Evolutionary conservation across 2,888 invertebrate genomes (phyloP), one percentile per base, ranked within the genome.

Genomic region (Andrena minutula): DNA sequence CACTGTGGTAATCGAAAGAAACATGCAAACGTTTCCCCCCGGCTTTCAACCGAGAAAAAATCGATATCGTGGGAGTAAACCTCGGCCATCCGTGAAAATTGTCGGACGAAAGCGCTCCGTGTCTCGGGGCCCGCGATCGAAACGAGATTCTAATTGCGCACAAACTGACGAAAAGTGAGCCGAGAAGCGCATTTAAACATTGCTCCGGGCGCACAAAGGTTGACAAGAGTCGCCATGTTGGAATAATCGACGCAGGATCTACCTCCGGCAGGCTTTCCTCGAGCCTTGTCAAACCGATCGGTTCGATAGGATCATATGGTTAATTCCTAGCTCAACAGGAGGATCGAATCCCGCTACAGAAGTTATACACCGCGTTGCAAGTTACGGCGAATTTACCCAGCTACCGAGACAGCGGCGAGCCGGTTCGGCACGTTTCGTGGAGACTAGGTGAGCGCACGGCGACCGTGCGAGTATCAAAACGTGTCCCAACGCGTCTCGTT

Each of bases 181-280:
- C 20, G 26, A 58, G 53, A 74, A n/a, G 51, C 28, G 23, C 49
- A 60, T 74, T 74, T 74, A 79, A 82, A 84, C 35, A 65, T 72
- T 66, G 23, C 28, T 71, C 8, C 16, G 75, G 8, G 47, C 72
- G 76, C 75, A 72, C 75, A 68, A 79, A 84, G 80, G 80, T 80
- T 86, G 86, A 88, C 85, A 88, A 75, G 76, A 61, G 82, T 77
- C 88, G 88, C 88, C 88, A 88, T 88, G 88, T 88, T 88, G 88
- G 72, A 85, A 83, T 85, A 86, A 80, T 82, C 76, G 69, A 79
- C 68, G 66, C 77, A 82, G 79, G 81, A 79, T 74, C 68, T 75
- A 72, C 51, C 70, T 73, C 60, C 35, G 7, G 30, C 7, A 5
- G 41, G 20, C 10, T 23, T 61, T 72, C 56, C 5, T 16, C n/a